phyloP scores from a whole-genome alignment of 92 coral and sea anemone species.

The Paragorgia papillata region DNA sequence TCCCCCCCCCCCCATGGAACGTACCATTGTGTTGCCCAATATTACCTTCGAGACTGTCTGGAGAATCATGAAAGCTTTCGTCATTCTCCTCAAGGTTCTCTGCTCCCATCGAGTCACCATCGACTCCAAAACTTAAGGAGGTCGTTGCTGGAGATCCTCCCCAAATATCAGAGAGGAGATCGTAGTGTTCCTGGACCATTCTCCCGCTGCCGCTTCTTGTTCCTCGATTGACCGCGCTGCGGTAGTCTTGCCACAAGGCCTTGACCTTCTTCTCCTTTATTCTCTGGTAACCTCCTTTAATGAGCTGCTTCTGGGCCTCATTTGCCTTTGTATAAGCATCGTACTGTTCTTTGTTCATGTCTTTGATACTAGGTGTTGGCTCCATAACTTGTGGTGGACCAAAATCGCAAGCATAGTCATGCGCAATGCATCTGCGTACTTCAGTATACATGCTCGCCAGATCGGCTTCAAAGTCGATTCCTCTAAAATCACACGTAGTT shows the following conservation, averaged over 20 bases:
- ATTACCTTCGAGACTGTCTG: slow-evolving; percentile 13
- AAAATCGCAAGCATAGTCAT: slow-evolving; percentile 25
- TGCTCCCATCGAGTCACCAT: slow-evolving; percentile 16
- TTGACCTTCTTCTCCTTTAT: slow-evolving; percentile 43
- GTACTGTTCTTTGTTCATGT: slow-evolving; percentile 39
- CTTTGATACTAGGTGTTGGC: slow-evolving; percentile 45
- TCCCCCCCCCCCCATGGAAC: no score
- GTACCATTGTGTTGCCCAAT: neutral
- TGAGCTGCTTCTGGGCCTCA: slow-evolving; percentile 40
- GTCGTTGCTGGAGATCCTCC: slow-evolving; percentile 42
- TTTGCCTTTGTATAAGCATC: slow-evolving; percentile 24
- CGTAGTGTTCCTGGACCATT: slow-evolving; percentile 15
- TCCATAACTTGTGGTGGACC: slow-evolving; percentile 24
- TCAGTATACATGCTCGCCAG: slow-evolving; percentile 42
- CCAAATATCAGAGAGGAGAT: slow-evolving; percentile 24
- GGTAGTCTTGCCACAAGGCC: slow-evolving; percentile 44
- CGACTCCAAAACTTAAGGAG: slow-evolving; percentile 35
- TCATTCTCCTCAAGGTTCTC: no score
- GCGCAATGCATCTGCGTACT: slow-evolving; percentile 33
- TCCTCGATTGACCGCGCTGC: slow-evolving; percentile 21
- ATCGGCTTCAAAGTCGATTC: slow-evolving; percentile 58
- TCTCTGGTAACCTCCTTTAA: slow-evolving; percentile 38
- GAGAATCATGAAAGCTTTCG: neutral
- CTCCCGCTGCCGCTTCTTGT: slow-evolving; percentile 47
- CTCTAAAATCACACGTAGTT: slow-evolving; percentile 43